Evolutionary conservation across 2,797 vertebrate genomes (phyloP), one percentile per base, ranked within the genome.

Genomic region (Staurois parvus): DNA sequence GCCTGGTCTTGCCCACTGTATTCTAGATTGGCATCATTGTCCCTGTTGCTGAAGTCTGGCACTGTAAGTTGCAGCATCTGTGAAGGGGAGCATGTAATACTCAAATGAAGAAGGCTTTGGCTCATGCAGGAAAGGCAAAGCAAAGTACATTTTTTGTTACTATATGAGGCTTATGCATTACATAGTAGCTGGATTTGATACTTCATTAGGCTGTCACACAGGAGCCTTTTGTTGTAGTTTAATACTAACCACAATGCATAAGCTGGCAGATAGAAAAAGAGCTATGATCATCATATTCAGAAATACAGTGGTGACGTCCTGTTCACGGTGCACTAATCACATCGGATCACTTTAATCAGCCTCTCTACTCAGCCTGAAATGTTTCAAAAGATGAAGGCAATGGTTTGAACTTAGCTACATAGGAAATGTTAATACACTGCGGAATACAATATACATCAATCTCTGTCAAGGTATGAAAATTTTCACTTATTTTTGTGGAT

Each of bases 381-480:
- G 52, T 59, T 59, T 59, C 52, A 59, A 59, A n/a, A 52, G 48
- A 59, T 59, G 1, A 72, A 24, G 29, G 59, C 52, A 59, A 59
- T 59, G 7, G 52, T 59, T 59, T 59, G 52, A 7, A 56, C 48
- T 56, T 56, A 59, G 52, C 52, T 59, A 59, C 52, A 59, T 1
- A n/a, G 6, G 21, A 24, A 59, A 24, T 59, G 21, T 24, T 59
- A n/a, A 59, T 59, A 59, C 52, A 59, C 21, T 59, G 64, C 24
- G 29, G 69, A 87, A 86, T 85, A 85, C 76, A 59, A 24, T 59
- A 59, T 59, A 59, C 21, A 24, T 59, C 52, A 59, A 24, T 59
- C 52, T 59, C 52, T 24, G 21, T 59, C 52, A 59, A 59, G 52
- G 52, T 59, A 59, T 59, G 21, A 59, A 7, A 24, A 24, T 9